These are phyloP conservation scores for Noctua janthe DNA, from an alignment of 2,888 invertebrate genomes.

Conservation along the genomic window DNA sequence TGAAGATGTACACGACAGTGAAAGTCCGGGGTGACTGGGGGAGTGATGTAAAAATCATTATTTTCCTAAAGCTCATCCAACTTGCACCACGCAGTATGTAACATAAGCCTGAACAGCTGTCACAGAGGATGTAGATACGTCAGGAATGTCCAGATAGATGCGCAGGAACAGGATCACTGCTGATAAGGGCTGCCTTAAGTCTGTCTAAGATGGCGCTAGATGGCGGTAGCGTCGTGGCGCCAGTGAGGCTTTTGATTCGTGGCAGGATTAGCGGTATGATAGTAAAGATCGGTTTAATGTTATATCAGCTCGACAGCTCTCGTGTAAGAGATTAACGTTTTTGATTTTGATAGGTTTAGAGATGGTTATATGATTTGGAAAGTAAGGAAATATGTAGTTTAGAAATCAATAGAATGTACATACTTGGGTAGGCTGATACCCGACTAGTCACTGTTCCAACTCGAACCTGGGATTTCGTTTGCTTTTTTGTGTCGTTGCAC, in stretches of 20 bases:
- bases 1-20: neutral
- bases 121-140: conserved; percentile 49
- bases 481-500: neutral
- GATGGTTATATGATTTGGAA: conserved; percentile 5
- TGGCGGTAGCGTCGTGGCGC: conserved; percentile 31
- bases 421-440: neutral
- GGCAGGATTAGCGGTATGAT: conserved; percentile 9
- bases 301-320: conserved; percentile 20
- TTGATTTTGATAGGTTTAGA: conserved; percentile 26
- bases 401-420: neutral
- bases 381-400: neutral
- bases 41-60: neutral
- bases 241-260: conserved; percentile 23
- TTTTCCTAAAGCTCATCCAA: neutral
- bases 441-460: too few relatives aligned
- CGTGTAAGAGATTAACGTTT: conserved; percentile 20
- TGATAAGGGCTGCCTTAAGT: conserved; percentile 32
- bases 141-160: conserved; percentile 53
- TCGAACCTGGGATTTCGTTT: neutral
- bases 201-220: conserved; percentile 42
- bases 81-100: conserved; percentile 19
- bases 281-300: conserved; percentile 29
- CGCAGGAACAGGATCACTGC: conserved; percentile 48
- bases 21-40: neutral
- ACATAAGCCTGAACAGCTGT: conserved; percentile 26